phyloP scores from a whole-genome alignment of 2,888 invertebrate genomes.

The Ceraclea dissimilis region DNA sequence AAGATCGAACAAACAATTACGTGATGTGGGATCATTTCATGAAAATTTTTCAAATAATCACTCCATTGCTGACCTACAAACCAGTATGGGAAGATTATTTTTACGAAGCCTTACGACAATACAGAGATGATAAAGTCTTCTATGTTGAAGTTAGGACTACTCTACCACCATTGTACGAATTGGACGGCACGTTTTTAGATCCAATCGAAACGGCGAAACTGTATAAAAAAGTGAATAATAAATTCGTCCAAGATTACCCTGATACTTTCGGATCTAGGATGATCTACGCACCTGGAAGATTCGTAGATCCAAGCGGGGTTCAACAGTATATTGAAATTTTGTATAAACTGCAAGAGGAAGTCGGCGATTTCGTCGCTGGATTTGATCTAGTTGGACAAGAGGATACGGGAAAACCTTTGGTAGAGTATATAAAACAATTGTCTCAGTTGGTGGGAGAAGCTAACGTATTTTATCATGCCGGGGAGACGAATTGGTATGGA shows the following conservation, averaged over 20 bases:
- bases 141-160: conserved; percentile 63
- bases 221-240: conserved; percentile 49
- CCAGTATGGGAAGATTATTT: conserved; percentile 61
- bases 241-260: conserved; percentile 52
- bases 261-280: conserved; percentile 61
- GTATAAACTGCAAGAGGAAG: conserved; percentile 38
- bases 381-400: conserved; percentile 79
- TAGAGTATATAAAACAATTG: conserved; percentile 53
- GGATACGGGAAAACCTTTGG: conserved; percentile 57
- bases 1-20: conserved; percentile 40
- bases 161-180: conserved; percentile 56
- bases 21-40: conserved; percentile 54
- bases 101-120: conserved; percentile 53
- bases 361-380: conserved; percentile 63
- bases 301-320: conserved; percentile 36
- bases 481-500: conserved; percentile 73
- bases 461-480: conserved; percentile 71
- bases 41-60: conserved; percentile 47
- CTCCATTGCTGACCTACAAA: conserved; percentile 50
- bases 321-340: conserved; percentile 40
- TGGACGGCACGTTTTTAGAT: conserved; percentile 52
- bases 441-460: conserved; percentile 43
- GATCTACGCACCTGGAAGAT: conserved; percentile 59
- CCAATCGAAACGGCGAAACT: conserved; percentile 50
- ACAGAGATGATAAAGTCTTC: conserved; percentile 59